Conservation (phyloP, 2,888 invertebrate species). For the Melieria crassipennis region DNA sequence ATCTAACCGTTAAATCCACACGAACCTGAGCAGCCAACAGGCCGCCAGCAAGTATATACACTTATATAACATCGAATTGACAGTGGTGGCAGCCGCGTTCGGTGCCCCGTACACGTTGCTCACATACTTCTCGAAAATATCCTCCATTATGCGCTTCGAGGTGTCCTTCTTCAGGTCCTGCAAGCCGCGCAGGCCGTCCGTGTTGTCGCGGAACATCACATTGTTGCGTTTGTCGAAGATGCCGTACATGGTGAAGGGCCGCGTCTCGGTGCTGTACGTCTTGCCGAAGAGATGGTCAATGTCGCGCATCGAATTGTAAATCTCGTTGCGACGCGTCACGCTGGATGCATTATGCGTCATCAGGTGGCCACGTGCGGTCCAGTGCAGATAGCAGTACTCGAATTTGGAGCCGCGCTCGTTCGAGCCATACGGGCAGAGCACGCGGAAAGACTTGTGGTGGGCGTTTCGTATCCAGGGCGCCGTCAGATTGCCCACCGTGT, state of each 20-base stretch:
- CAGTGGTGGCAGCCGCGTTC: not conserved
- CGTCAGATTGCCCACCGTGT: constrained; percentile 69
- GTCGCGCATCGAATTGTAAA: constrained; percentile 75
- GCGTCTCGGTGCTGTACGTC: constrained; percentile 68
- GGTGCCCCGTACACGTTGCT: constrained; percentile 19
- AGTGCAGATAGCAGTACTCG: constrained; percentile 72
- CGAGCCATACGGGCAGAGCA: constrained; percentile 70
- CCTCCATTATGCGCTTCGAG: constrained; percentile 59
- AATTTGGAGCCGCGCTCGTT: constrained; percentile 56
- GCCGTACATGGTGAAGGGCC: constrained; percentile 77
- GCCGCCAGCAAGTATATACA: not conserved
- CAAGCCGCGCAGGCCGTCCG: constrained; percentile 57
- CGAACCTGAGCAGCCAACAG: not conserved
- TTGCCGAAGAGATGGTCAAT: constrained; percentile 78
- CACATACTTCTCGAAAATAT: constrained; percentile 57
- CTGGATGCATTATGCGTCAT: constrained; percentile 70
- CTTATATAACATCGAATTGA: not conserved
- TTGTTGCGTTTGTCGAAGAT: constrained; percentile 72
- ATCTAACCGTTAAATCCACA: constrained; percentile 5
- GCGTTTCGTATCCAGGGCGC: constrained; percentile 64
- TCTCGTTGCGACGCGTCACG: constrained; percentile 72
- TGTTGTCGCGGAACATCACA: constrained; percentile 71
- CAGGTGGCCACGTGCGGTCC: constrained; percentile 76
- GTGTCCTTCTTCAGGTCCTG: constrained; percentile 56
- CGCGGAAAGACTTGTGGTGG: constrained; percentile 65